These are phyloP conservation scores for Odontocerum albicorne DNA, from an alignment of 2,888 invertebrate species.

Conservation along the genomic window DNA sequence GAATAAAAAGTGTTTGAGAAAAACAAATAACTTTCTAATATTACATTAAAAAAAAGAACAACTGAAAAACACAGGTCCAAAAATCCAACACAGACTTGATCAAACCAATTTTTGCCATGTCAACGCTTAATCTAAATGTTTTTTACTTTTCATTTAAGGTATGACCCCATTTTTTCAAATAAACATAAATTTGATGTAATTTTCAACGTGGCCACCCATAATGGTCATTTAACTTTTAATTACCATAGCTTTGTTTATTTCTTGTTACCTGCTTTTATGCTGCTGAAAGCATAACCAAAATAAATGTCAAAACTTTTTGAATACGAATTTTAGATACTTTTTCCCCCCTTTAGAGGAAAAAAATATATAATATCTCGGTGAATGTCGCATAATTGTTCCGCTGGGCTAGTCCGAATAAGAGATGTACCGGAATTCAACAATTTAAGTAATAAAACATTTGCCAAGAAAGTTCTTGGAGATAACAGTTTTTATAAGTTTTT, in stretches of 20 bases:
- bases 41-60: too few species aligned
- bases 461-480: conserved; percentile 7
- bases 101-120: too few species aligned
- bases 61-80: too few species aligned
- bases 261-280: conserved; percentile 28
- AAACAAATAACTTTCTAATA: too few species aligned
- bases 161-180: too few species aligned
- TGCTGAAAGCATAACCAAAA: conserved; percentile 13
- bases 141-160: too few species aligned
- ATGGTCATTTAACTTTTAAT: conserved; percentile 18
- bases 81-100: too few species aligned
- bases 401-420: conserved; percentile 24
- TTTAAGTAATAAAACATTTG: conserved; percentile 6
- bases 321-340: conserved; percentile 26
- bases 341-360: conserved; percentile 9
- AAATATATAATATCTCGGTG: conserved; percentile 24
- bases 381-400: conserved; percentile 27
- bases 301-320: conserved; percentile 29
- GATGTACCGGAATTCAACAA: conserved; percentile 3
- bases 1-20: too few species aligned
- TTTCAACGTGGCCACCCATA: too few species aligned
- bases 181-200: too few species aligned
- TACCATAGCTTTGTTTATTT: conserved; percentile 23
- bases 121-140: too few species aligned
- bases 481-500: conserved; percentile 5